A percentile compares a stretch with the other conserved stretches of the same genome.
Conservation (phyloP, 2,797 vertebrate species). For the Mormyrus hasselquistii region DNA sequence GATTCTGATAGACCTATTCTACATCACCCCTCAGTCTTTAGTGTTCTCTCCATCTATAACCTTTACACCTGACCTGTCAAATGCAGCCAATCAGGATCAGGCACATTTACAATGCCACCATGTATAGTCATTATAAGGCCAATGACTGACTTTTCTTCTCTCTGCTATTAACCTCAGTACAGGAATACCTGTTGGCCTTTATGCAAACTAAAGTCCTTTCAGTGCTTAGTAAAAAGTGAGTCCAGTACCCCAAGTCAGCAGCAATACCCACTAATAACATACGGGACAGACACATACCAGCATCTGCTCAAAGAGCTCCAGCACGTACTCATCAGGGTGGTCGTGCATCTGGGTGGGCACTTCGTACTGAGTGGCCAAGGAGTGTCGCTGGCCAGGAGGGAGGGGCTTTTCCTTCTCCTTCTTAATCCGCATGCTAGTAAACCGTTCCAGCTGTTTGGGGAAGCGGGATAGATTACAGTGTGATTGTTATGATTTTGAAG, state of each 20-base stretch:
- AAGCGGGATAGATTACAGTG: conserved; percentile 24
- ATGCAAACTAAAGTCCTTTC: neutral
- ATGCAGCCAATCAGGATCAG: neutral
- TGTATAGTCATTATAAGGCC: neutral
- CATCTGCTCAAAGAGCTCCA: conserved; percentile 87
- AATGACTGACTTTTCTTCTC: neutral
- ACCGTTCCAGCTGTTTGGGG: conserved; percentile 74
- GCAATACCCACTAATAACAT: neutral
- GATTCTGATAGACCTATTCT: neutral
- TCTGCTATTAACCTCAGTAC: neutral
- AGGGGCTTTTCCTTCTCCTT: conserved; percentile 81
- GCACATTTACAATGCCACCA: neutral
- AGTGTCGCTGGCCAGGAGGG: conserved; percentile 61
- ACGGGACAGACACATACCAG: conserved; percentile 57
- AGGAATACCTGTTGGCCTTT: neutral
- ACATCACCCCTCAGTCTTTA: neutral
- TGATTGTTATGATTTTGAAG: neutral
- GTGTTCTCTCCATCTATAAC: neutral
- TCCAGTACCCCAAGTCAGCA: no score
- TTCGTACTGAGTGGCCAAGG: conserved; percentile 69
- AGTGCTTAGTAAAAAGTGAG: neutral
- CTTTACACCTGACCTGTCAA: neutral
- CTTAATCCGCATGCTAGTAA: conserved; percentile 86
- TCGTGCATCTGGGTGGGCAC: conserved; percentile 59
- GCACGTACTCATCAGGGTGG: conserved; percentile 68